Evolutionary conservation across 1,140 invertebrate genomes (phyloP).

Genomic region (Bactericera cockerelli): DNA sequence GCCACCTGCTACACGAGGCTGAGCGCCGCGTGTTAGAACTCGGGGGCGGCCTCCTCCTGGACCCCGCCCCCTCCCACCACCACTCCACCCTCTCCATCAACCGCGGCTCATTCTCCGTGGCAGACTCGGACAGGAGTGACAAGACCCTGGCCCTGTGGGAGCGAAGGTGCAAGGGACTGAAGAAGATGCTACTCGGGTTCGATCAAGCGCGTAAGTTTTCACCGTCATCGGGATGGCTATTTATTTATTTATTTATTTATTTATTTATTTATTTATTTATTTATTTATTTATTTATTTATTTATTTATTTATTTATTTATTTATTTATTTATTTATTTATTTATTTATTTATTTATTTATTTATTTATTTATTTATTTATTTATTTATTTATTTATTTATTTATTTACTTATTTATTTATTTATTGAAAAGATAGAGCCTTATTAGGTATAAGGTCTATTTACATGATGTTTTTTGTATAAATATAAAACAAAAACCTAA

Average conservation of each 20-base stretch:
- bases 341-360: no score
- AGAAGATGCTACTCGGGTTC: slow-evolving; percentile 50
- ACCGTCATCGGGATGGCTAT: no score
- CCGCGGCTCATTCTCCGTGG: slow-evolving; percentile 43
- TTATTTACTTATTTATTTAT: no score
- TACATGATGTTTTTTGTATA: no score
- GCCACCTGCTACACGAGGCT: slow-evolving; percentile 59
- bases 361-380: no score
- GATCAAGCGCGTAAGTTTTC: slow-evolving; percentile 48
- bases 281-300: no score
- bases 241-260: slow-evolving; percentile 1
- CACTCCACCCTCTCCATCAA: slow-evolving; percentile 44
- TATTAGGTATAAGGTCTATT: no score
- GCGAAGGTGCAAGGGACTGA: slow-evolving; percentile 59
- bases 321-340: no score
- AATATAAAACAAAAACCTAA: no score
- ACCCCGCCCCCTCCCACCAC: slow-evolving; percentile 15
- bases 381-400: no score
- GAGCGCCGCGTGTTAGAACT: slow-evolving; percentile 58
- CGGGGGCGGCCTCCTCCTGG: slow-evolving; percentile 30
- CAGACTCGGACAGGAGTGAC: slow-evolving; percentile 32
- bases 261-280: neutral
- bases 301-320: no score
- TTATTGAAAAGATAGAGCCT: no score
- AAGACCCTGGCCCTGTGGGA: slow-evolving; percentile 79